These are phyloP conservation scores for Augiades crinisus DNA, from an alignment of 2,888 invertebrate genomes.

Conservation along the genomic window DNA sequence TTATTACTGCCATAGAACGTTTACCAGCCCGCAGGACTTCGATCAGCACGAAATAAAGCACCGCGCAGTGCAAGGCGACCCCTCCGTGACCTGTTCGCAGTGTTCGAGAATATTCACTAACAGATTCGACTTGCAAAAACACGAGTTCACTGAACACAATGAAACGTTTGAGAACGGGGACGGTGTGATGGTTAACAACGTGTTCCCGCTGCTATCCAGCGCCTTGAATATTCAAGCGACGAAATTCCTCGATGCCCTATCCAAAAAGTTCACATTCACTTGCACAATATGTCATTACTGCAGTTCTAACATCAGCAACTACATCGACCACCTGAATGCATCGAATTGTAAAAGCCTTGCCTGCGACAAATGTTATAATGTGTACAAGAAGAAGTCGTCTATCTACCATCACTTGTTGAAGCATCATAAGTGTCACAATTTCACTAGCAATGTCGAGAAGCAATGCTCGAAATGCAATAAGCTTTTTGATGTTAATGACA, in stretches of 20 bases:
- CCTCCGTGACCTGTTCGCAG: conserved; percentile 45
- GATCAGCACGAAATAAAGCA: conserved; percentile 51
- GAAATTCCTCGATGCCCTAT: conserved; percentile 39
- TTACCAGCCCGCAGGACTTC: conserved; percentile 33
- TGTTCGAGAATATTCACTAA: conserved; percentile 43
- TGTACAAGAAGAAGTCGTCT: conserved; percentile 37
- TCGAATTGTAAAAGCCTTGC: conserved; percentile 38
- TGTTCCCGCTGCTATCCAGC: conserved; percentile 46
- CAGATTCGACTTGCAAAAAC: conserved; percentile 40
- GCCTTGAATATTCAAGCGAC: conserved; percentile 48
- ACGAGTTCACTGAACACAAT: conserved; percentile 40
- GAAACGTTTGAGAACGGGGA: conserved; percentile 40
- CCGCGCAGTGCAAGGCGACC: neutral
- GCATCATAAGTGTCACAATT: conserved; percentile 28
- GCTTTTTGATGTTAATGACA: conserved; percentile 26
- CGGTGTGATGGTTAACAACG: conserved; percentile 44
- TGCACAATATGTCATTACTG: conserved; percentile 45
- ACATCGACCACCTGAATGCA: conserved; percentile 46
- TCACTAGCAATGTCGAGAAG: neutral
- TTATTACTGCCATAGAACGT: conserved; percentile 48
- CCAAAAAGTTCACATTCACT: conserved; percentile 30
- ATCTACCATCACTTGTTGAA: conserved; percentile 39
- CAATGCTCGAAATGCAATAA: conserved; percentile 45
- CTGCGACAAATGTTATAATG: conserved; percentile 49
- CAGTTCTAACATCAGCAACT: conserved; percentile 32